phyloP scores from a whole-genome alignment of 2,797 vertebrate species.

The Malacoctenus gilli region DNA sequence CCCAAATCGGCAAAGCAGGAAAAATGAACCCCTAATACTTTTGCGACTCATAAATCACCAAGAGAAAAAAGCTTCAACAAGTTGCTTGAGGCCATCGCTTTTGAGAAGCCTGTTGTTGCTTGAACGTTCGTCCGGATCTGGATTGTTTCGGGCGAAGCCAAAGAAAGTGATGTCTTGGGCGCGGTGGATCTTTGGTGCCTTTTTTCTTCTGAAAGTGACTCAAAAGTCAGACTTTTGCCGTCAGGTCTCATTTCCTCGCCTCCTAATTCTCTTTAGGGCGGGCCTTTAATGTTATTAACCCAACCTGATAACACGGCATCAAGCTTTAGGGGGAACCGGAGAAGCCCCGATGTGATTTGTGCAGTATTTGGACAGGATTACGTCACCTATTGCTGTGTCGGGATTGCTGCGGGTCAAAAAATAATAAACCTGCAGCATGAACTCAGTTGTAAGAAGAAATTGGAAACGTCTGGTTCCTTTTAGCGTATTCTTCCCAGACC shows the following conservation, averaged over 20 bases:
- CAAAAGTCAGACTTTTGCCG: conserved; percentile 21
- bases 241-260: conserved; percentile 5
- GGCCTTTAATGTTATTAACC: conserved; percentile 18
- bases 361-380: conserved; percentile 37
- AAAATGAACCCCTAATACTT: conserved; percentile 35
- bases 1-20: conserved; percentile 24
- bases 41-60: conserved; percentile 32
- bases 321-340: conserved; percentile 13
- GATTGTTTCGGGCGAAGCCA: conserved; percentile 22
- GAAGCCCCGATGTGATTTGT: conserved; percentile 35
- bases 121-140: conserved; percentile 28
- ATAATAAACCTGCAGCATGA: conserved; percentile 23
- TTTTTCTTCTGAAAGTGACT: no score
- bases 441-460: conserved; percentile 40
- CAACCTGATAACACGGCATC: conserved; percentile 17
- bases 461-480: conserved; percentile 34
- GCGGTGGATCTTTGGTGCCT: conserved; percentile 13
- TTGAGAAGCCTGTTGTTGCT: conserved; percentile 19
- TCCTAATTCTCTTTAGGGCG: conserved; percentile 19
- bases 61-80: conserved; percentile 5
- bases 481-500: conserved; percentile 7
- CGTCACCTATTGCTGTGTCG: conserved; percentile 32
- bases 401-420: conserved; percentile 14
- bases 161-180: conserved; percentile 9
- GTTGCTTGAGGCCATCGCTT: conserved; percentile 27